Base-by-base conservation (phyloP, 1,140 invertebrate species). In the Zaprionus lachaisei region DNA sequence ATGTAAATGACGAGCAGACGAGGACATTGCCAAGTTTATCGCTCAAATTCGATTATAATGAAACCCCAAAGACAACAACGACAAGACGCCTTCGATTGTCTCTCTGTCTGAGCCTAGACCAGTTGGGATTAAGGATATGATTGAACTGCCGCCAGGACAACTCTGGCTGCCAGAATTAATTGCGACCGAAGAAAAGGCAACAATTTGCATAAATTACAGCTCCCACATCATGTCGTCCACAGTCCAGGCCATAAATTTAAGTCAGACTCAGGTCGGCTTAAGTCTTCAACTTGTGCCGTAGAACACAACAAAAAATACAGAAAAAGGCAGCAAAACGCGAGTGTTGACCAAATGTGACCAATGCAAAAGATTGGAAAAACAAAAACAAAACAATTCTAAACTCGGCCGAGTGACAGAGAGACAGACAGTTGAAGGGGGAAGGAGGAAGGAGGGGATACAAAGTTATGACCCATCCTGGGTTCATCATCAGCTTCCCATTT, bases 171-270 rank as follows among this genome's bases (percentile, higher is more conserved):
- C 31, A 54, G 58, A 90, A 90, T 90, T 89, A 90, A 89, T 89
- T 89, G 84, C 38, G 54, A 28, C 7, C 26, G 49, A 70, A 77
- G 69, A 61, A 60, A 61, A 61, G 69, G 64, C 76, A 81, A 82
- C 82, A 80, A 89, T 89, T 89, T 89, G 85, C 85, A 89, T 89
- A 89, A 89, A 90, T 89, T 85, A 85, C 72, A 64, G 41, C 15
- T 57, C 44, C 15, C 11, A 26, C 14, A 72, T 68, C 82, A 72
- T 77, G 84, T 89, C 85, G 74, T 26, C 44, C 65, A 11, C 9
- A 9, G 31, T 26, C 38, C 62, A 54, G 72, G 79, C 85, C 63
- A 89, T 89, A 89, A 89, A 89, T 89, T 82, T 38, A 77, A 75
- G 63, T 71, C 84, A 79, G 75, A 77, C 76, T 57, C 49, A 62